Conservation (phyloP, 2,888 invertebrate species). For the Diarsia brunnea region DNA sequence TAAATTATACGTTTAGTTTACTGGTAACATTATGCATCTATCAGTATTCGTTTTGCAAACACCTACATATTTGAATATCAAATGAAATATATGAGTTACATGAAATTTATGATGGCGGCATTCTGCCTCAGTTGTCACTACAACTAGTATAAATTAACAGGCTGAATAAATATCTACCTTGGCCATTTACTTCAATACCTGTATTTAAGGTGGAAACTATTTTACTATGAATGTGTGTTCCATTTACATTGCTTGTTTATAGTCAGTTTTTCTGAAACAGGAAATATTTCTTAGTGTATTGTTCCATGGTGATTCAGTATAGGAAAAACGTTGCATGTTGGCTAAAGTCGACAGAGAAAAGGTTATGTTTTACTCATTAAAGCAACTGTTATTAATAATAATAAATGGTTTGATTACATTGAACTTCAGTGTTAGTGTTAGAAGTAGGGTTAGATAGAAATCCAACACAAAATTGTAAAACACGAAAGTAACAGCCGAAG, state of each 20-base stretch:
- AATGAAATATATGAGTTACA: conserved; percentile 65
- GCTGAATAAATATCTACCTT: conserved; percentile 56
- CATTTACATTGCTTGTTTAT: conserved; percentile 30
- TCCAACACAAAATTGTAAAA: background rate
- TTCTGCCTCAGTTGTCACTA: conserved; percentile 62
- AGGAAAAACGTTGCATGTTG: conserved; percentile 59
- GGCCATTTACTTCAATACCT: conserved; percentile 56
- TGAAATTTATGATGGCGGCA: conserved; percentile 64
- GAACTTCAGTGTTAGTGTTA: background rate
- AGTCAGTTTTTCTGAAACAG: conserved; percentile 44
- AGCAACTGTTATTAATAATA: conserved; percentile 49
- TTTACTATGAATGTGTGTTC: conserved; percentile 5
- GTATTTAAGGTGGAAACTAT: conserved; percentile 9
- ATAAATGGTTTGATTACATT: conserved; percentile 30
- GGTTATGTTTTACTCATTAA: conserved; percentile 25
- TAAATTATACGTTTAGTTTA: conserved; percentile 35
- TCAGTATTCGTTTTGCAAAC: conserved; percentile 62
- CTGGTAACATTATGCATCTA: conserved; percentile 57
- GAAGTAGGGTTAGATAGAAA: background rate
- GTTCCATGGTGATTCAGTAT: conserved; percentile 28
- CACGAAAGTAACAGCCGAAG: background rate
- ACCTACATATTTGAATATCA: conserved; percentile 66
- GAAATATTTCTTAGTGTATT: conserved; percentile 41
- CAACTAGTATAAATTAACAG: conserved; percentile 62
- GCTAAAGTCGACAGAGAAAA: conserved; percentile 20